phyloP scores from a whole-genome alignment of 2,888 invertebrate species.

The Cepaea hortensis region DNA sequence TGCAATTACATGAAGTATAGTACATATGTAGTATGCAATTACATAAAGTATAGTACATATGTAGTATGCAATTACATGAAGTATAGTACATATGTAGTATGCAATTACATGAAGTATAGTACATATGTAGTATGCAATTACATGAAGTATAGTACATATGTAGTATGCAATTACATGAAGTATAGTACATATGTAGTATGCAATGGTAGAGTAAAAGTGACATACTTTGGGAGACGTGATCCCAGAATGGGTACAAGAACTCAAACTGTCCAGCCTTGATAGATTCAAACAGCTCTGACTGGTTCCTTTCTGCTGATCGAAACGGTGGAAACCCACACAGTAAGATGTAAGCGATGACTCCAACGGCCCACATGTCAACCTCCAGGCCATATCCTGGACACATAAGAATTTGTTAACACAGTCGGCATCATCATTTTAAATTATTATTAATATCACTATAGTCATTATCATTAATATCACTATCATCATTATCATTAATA shows the following conservation, averaged over 20 bases:
- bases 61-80: too few species aligned
- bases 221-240: slow-evolving; percentile 75
- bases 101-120: too few species aligned
- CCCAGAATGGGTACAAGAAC: slow-evolving; percentile 77
- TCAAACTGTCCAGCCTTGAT: slow-evolving; percentile 77
- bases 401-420: not conserved
- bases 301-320: slow-evolving; percentile 76
- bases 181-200: not conserved
- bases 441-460: too few species aligned
- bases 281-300: slow-evolving; percentile 77
- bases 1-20: too few species aligned
- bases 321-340: slow-evolving; percentile 79
- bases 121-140: too few species aligned
- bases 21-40: too few species aligned
- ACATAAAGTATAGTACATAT: too few species aligned
- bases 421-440: not conserved
- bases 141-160: too few species aligned
- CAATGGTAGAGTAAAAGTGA: slow-evolving; percentile 14
- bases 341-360: slow-evolving; percentile 78
- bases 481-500: too few species aligned
- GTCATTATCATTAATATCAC: too few species aligned
- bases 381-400: slow-evolving; percentile 77
- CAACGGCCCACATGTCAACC: slow-evolving; percentile 79
- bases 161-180: not conserved
- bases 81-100: too few species aligned